These are phyloP conservation scores for Diplodus sargus DNA, from an alignment of 2,797 vertebrate genomes.

Conservation along the genomic window DNA sequence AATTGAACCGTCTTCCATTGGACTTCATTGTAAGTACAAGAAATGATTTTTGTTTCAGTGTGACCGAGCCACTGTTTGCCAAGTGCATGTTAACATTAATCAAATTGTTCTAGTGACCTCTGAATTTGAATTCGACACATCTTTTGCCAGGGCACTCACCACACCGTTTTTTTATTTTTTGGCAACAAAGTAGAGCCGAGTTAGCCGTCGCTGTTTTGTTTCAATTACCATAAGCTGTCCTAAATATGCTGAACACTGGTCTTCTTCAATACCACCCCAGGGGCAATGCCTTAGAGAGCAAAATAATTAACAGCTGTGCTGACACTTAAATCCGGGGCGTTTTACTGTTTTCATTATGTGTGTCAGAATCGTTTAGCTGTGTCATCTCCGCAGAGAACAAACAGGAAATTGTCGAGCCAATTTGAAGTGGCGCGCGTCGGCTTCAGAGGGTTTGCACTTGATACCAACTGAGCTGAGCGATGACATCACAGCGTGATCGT, in stretches of 20 bases:
- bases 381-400: slow-evolving; percentile 44
- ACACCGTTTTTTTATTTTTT: not conserved
- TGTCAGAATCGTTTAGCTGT: slow-evolving; percentile 69
- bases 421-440: not conserved
- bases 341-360: slow-evolving; percentile 71
- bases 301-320: slow-evolving; percentile 74
- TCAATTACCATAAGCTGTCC: slow-evolving; percentile 57
- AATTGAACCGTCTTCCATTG: not conserved
- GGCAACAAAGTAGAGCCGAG: slow-evolving; percentile 26
- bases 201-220: slow-evolving; percentile 54
- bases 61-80: slow-evolving; percentile 5
- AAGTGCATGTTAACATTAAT: slow-evolving; percentile 24
- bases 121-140: slow-evolving; percentile 41
- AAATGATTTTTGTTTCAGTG: slow-evolving; percentile 6
- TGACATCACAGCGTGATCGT: not conserved
- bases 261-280: slow-evolving; percentile 59
- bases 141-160: slow-evolving; percentile 39
- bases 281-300: slow-evolving; percentile 56
- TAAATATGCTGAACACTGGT: slow-evolving; percentile 64
- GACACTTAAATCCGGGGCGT: slow-evolving; percentile 58
- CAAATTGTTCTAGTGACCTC: slow-evolving; percentile 43
- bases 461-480: not conserved
- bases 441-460: not conserved
- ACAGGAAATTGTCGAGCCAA: slow-evolving; percentile 27
- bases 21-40: not conserved